Conservation (phyloP, 2,797 vertebrate genomes). For the Hypotaenidia okinawae region DNA sequence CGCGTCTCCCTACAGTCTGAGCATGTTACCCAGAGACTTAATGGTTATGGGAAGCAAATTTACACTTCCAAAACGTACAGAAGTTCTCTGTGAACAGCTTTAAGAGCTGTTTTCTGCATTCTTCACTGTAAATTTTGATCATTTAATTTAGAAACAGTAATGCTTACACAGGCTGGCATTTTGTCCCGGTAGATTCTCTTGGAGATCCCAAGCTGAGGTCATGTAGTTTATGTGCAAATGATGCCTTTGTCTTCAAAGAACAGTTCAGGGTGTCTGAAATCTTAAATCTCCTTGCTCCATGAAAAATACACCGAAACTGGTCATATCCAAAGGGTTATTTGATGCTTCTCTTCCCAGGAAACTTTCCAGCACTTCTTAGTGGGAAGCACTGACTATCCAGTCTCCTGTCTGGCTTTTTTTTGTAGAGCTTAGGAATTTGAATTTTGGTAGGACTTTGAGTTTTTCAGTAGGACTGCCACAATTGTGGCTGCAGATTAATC, state of each 20-base stretch:
- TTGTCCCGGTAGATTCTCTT: not conserved
- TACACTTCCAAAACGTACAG: not conserved
- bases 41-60: not conserved
- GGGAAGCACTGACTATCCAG: not conserved
- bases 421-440: not conserved
- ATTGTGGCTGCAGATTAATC: not conserved
- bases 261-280: not conserved
- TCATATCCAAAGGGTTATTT: not conserved
- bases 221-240: not conserved
- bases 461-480: no score
- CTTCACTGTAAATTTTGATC: not conserved
- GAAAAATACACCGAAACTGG: not conserved
- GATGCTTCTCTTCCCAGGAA: not conserved
- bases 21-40: fast-evolving
- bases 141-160: not conserved
- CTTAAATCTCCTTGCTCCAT: not conserved
- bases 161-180: not conserved
- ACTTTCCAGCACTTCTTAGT: not conserved
- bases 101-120: not conserved
- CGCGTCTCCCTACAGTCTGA: not conserved
- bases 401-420: not conserved
- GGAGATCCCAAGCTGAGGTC: not conserved
- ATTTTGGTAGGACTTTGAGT: not conserved
- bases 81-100: not conserved
- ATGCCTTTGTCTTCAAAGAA: not conserved